Percentiles rank a stretch among this genome's conserved stretches.
phyloP scores from a whole-genome alignment of 92 coral and sea anemone genomes.

The Palythoa grandiflora region DNA sequence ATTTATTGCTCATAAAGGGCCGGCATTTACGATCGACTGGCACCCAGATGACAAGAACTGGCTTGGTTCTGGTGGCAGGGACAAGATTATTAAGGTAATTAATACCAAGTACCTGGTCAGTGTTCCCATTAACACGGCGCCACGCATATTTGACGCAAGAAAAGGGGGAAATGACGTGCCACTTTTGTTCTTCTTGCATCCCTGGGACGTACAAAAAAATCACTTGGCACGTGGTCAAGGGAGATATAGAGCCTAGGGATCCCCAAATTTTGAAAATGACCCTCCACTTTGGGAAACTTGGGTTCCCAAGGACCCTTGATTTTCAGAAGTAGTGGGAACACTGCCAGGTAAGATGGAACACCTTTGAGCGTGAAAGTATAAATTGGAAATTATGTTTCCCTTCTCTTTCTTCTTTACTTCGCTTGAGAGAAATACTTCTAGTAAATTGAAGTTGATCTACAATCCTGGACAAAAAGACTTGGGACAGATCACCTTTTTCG shows the following conservation, averaged over 20 bases:
- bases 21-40: conserved; percentile 95
- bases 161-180: no score
- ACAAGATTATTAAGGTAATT: conserved; percentile 86
- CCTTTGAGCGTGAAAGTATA: not conserved
- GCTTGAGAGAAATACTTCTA: no score
- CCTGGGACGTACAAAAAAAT: not conserved
- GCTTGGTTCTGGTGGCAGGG: conserved; percentile 98
- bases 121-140: no score
- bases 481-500: no score
- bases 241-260: no score
- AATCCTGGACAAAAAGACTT: no score
- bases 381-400: not conserved
- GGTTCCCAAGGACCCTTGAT: no score
- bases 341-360: not conserved
- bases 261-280: no score
- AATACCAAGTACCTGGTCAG: not conserved
- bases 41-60: conserved; percentile 92
- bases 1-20: conserved; percentile 96
- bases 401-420: not conserved
- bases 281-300: no score
- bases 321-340: no score
- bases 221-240: not conserved
- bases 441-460: not conserved
- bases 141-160: no score
- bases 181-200: not conserved